Evolutionary conservation across 1,140 invertebrate genomes (phyloP).

Genomic region (Cotesia typhae): DNA sequence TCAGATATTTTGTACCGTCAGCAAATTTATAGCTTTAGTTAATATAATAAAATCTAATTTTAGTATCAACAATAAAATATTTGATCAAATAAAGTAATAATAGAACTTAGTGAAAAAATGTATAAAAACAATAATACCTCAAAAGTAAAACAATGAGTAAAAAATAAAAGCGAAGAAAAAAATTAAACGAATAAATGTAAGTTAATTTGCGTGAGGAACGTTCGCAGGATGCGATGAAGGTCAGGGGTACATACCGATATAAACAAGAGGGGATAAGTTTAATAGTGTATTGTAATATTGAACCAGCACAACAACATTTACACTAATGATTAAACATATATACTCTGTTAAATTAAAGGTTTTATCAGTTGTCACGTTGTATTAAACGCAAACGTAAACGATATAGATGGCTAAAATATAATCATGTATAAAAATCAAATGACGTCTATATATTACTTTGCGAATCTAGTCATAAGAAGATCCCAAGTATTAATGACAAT

Average conservation of each 20-base stretch:
- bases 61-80: too few relatives aligned
- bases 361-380: too few relatives aligned
- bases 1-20: too few relatives aligned
- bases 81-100: too few relatives aligned
- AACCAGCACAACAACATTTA: constrained; percentile 6
- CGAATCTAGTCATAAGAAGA: neutral
- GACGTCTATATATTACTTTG: constrained; percentile 3
- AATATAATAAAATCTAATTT: too few relatives aligned
- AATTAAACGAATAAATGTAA: neutral
- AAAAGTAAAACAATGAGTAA: too few relatives aligned
- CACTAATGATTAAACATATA: neutral
- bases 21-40: too few relatives aligned
- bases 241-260: constrained; percentile 25
- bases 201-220: constrained; percentile 4
- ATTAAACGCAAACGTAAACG: too few relatives aligned
- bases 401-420: too few relatives aligned
- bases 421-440: constrained; percentile 3
- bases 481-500: constrained; percentile 19
- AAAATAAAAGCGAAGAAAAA: neutral
- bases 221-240: constrained; percentile 40
- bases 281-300: constrained; percentile 1
- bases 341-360: too few relatives aligned
- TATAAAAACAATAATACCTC: too few relatives aligned
- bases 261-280: constrained; percentile 2
- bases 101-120: too few relatives aligned